Base-by-base conservation (phyloP, 2,888 invertebrate species). In the Callinectes sapidus region DNA sequence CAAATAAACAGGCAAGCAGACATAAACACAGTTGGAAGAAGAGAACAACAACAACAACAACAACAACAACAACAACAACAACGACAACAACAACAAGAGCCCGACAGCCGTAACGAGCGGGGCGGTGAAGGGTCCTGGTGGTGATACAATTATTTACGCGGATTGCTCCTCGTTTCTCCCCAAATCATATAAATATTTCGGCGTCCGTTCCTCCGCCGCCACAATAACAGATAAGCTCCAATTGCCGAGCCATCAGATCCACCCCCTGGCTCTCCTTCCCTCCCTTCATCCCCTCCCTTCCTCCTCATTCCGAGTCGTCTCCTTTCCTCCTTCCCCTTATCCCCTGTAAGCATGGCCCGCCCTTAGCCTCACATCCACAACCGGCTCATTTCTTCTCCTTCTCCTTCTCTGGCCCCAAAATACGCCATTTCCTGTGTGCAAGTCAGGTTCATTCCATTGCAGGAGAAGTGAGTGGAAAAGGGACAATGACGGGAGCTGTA, bases 131-230 rank as follows among this genome's bases (percentile, higher is more conserved):
- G 90, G 54, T 35, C n/a, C 39, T 23, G 86, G 14, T 54, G 90
- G 61, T 87, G 42, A 61, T 28, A 39, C 90, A 90, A 90, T 90
- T 86, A 86, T 61, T 90, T 54, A 55, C 90, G 32, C 71, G 55
- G 5, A 90, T 61, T 32, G 86, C 61, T 35, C 55, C 77, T 91
- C 77, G 48, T 88, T 89, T 77, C 71, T 54, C 91, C 88, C 91
- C 77, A 91, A 77, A 91, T 91, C 91, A 91, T 89, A 91, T 91
- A 91, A 91, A 91, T 91, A 91, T 89, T 91, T 77, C 35, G 54
- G 14, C 39, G 32, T 66, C 55, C 91, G 48, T 88, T 91, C 61
- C 88, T 81, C 77, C 35, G 77, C 77, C 71, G 87, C 81, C 86
- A 71, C 86, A 90, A 90, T 90, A 90, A 90, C 88, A 88, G 91